These are phyloP conservation scores for Paratilapia polleni DNA, from an alignment of 2,113 vertebrate species.

Conservation along the genomic window DNA sequence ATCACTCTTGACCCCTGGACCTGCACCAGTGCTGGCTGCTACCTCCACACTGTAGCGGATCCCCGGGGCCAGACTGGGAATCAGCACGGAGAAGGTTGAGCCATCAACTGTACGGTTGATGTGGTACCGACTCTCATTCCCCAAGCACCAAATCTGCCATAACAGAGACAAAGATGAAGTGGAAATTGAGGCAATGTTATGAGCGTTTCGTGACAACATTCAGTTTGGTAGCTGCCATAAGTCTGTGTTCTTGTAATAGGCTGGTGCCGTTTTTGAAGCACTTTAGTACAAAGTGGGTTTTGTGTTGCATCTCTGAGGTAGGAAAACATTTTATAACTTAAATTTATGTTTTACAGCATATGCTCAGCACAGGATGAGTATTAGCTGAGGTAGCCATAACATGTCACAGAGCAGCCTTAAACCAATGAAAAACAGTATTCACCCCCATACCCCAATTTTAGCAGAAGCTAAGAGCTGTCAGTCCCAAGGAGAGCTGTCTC, in stretches of 20 bases:
- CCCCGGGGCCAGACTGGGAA: constrained; percentile 90
- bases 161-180: constrained; percentile 30
- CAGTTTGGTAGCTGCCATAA: constrained; percentile 15
- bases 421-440: constrained; percentile 64
- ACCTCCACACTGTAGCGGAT: constrained; percentile 94
- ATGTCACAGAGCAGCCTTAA: constrained; percentile 42
- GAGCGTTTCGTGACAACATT: constrained; percentile 25
- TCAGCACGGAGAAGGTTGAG: constrained; percentile 88
- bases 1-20: constrained; percentile 92
- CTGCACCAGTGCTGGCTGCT: constrained; percentile 92
- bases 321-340: constrained; percentile 37
- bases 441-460: constrained; percentile 61
- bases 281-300: constrained; percentile 25
- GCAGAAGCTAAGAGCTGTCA: constrained; percentile 38
- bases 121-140: constrained; percentile 95
- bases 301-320: constrained; percentile 41
- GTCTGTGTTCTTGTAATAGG: constrained; percentile 10
- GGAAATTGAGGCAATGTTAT: constrained; percentile 7
- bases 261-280: not conserved
- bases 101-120: constrained; percentile 95
- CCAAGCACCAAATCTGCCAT: constrained; percentile 94
- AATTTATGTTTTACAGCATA: constrained; percentile 32
- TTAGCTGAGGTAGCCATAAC: constrained; percentile 66
- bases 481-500: constrained; percentile 8
- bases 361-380: constrained; percentile 40